These are phyloP conservation scores for Tetragonula carbonaria DNA, from an alignment of 2,888 invertebrate genomes.

Conservation along the genomic window DNA sequence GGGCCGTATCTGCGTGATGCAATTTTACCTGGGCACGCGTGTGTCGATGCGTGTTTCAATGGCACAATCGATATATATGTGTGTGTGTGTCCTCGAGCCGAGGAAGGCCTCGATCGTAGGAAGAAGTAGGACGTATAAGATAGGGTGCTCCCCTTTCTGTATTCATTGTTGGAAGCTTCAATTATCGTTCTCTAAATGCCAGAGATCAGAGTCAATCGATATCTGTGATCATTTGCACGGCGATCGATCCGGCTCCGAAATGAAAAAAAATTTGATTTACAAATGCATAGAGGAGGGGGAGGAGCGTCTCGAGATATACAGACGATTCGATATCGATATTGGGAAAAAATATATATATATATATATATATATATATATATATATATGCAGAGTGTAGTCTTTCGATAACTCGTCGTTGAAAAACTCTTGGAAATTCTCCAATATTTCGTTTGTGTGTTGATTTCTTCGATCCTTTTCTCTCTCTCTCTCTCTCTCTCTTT, in stretches of 20 bases:
- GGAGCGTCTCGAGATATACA: background rate
- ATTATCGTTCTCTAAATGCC: conserved; percentile 27
- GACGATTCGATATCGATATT: background rate
- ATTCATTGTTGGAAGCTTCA: conserved; percentile 8
- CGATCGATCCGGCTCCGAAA: conserved; percentile 3
- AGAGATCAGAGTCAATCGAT: conserved; percentile 29
- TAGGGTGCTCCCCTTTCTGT: background rate
- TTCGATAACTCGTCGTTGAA: background rate
- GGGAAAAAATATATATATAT: too few relatives aligned
- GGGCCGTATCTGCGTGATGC: conserved; percentile 20
- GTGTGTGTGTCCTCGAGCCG: background rate
- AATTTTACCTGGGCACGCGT: conserved; percentile 22
- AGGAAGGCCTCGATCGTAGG: background rate
- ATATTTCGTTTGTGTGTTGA: background rate
- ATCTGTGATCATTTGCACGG: conserved; percentile 11
- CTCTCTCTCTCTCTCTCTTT: too few relatives aligned
- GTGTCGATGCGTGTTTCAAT: conserved; percentile 18
- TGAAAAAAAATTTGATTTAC: background rate
- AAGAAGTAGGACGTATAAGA: background rate
- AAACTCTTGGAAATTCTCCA: background rate
- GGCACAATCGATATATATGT: background rate
- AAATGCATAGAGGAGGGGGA: background rate
- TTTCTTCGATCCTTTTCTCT: background rate
- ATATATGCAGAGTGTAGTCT: background rate
- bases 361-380: too few relatives aligned